Base-by-base conservation (phyloP, 2,113 vertebrate species). In the Chaetops frenatus region DNA sequence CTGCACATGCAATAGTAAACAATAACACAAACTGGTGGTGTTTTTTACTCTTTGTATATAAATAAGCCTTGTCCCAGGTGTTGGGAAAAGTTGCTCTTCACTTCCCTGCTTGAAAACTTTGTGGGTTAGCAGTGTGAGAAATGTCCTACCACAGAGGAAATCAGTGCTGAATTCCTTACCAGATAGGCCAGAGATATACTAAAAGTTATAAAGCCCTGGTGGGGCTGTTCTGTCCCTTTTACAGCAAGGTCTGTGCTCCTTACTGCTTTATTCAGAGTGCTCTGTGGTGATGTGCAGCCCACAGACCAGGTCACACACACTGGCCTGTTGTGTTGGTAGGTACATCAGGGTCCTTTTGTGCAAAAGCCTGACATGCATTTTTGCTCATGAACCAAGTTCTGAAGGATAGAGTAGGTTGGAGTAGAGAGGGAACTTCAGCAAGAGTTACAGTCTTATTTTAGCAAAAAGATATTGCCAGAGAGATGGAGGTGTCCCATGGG, bases 11-110 rank as follows among this genome's bases (percentile, higher is more conserved):
- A 92, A 78, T 40, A 90, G 67, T 93, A 95, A 96, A 88, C n/a
- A 89, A 83, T 90, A 95, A 67, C 47, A 78, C 69, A 90, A 62
- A 90, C 20, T 44, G 58, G 57, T 62, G 57, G 47, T 11, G 2
- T n/a, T 86, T 94, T 94, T 88, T 67, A 86, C 56, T 88, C 72
- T 90, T 90, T 94, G 64, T 86, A 84, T 88, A 93, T 81, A 86
- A 78, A 88, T 44, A 29, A 67, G 40, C 65, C 88, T 80, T 95
- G 87, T 93, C 48, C 51, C 51, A 92, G 51, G 90, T 86, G 40
- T 33, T 86, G 35, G 62, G 48, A 78, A 95, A 94, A 86, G 54
- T 74, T 80, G 60, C 27, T 91, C 60, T 73, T 92, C 1, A 1
- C 45, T 94, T 83, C 60, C 33, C 17, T 83, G 25, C 58, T 86